phyloP scores from a whole-genome alignment of 2,888 invertebrate genomes.

The Altica lythri region DNA sequence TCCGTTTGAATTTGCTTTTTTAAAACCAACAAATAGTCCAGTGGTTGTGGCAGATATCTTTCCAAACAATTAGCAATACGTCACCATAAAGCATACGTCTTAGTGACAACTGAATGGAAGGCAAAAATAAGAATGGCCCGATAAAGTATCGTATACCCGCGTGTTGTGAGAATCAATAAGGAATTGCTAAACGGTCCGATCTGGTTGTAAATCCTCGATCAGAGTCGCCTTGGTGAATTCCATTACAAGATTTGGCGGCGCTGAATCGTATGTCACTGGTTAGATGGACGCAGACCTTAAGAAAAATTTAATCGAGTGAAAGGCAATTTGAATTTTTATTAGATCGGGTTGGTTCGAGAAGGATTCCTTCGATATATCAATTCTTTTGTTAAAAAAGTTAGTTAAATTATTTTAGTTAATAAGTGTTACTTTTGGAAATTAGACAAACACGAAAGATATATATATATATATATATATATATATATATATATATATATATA shows the following conservation, averaged over 20 bases:
- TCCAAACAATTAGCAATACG: slow-evolving; percentile 23
- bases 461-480: too few relatives aligned
- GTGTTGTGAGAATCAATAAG: slow-evolving; percentile 30
- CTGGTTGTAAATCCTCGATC: slow-evolving; percentile 31
- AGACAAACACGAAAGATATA: too few relatives aligned
- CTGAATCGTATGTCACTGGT: slow-evolving; percentile 4
- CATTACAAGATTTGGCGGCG: slow-evolving; percentile 15
- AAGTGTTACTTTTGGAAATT: too few relatives aligned
- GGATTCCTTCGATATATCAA: too few relatives aligned
- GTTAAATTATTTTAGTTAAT: too few relatives aligned
- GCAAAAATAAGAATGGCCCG: slow-evolving; percentile 29
- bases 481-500: too few relatives aligned
- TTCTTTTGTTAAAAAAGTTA: too few relatives aligned
- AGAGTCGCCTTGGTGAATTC: slow-evolving; percentile 26
- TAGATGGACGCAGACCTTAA: background rate
- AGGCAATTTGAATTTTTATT: background rate
- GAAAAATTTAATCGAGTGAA: background rate
- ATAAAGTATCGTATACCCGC: slow-evolving; percentile 32
- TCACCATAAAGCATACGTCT: slow-evolving; percentile 31
- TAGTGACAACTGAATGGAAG: slow-evolving; percentile 33
- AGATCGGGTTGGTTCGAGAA: too few relatives aligned
- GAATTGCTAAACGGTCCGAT: slow-evolving; percentile 32
- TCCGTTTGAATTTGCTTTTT: too few relatives aligned
- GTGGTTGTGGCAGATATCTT: too few relatives aligned
- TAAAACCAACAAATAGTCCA: too few relatives aligned